Evolutionary conservation across 2,888 invertebrate genomes (phyloP), one percentile per base, ranked within the genome.

Genomic region (Bursaphelenchus okinawaensis): DNA sequence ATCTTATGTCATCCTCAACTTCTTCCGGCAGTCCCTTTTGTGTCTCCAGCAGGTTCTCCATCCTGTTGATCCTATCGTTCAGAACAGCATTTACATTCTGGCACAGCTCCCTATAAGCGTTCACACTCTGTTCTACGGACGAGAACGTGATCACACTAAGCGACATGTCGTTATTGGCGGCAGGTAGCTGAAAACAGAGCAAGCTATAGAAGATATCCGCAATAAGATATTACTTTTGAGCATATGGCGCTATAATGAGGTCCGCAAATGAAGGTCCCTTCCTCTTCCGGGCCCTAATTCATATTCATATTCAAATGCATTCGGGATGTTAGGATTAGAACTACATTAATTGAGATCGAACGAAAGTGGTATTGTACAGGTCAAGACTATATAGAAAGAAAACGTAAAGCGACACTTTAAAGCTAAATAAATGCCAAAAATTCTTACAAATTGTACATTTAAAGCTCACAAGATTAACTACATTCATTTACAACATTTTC

Each of bases 1-100:
- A 29, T 20, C 60, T n/a, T n/a, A 52, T 50, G 23, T 59, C 60
- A 23, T 59, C 60, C 4, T 59, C 60, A 20, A 59, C 60, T 19
- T 59, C 60, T 12, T 59, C 50, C 4, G 60, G 60, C 26, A 59
- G 60, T 12, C 40, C 40, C 16, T 8, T 19, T 54, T 54, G 16
- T 19, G 20, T 20, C 24, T 59, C 27, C 9, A 59, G 50, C 8
- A 59, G 58, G 7, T 54, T 6, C 20, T 59, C 60, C 60, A 59
- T 31, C 40, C 50, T 16, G 19, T 16, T 54, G 12, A 40, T 20
- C 26, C 51, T 12, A 4, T 59, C 60, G 52, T 4, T 7, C 55
- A 59, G 31, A 8, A 59, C 50, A 12, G 20, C 23, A 4, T 59
- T 59, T 1, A 59, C 60, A 29, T 27, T 22, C 9, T 6, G 50